Base-by-base conservation (phyloP, 2,797 vertebrate genomes). In the Botia almorhae region DNA sequence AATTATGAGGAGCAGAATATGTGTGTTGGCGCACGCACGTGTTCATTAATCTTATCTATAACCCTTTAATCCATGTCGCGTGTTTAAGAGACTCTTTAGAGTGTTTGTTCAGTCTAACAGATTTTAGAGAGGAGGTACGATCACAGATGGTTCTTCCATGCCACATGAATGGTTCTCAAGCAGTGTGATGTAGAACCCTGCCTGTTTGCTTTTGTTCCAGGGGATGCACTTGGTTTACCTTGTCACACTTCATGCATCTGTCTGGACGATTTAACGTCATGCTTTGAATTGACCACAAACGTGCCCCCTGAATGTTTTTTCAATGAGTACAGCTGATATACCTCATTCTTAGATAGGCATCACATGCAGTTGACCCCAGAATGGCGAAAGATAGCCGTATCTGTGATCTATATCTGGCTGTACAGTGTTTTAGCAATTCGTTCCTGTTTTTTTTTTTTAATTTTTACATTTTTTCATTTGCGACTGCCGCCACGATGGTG, bases 161-260 rank as follows among this genome's bases (percentile, higher is more conserved):
- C 33, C 51, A 73, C 33, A 56, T 80, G 60, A 72, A 73, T n/a
- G 50, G 39, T 65, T 74, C 68, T 19, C 21, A 67, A 80, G 43
- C 67, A 29, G 29, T 72, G 21, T 78, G 64, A 75, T 75, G 73
- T 60, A 78, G 43, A 74, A 16, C 61, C 2, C 64, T 60, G 71
- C 78, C 48, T 78, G 81, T 86, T 74, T 84, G 53, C 81, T 74
- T 85, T 60, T 61, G 67, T 75, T 86, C 70, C 82, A 81, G 74
- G 68, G 60, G 80, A 82, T 82, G 82, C 69, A 71, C 75, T 56
- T 39, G 53, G 74, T 86, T 84, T 84, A 78, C 67, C 2, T 78
- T 81, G 81, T 82, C 81, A 78, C 82, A 78, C 85, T 50, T 84
- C 21, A 77, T 81, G 65, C 80, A 82, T 74, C 80, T 78, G 78